Evolutionary conservation across 2,888 invertebrate genomes (phyloP), one percentile per base, ranked within the genome.

Genomic region (Ernsta delagoae): DNA sequence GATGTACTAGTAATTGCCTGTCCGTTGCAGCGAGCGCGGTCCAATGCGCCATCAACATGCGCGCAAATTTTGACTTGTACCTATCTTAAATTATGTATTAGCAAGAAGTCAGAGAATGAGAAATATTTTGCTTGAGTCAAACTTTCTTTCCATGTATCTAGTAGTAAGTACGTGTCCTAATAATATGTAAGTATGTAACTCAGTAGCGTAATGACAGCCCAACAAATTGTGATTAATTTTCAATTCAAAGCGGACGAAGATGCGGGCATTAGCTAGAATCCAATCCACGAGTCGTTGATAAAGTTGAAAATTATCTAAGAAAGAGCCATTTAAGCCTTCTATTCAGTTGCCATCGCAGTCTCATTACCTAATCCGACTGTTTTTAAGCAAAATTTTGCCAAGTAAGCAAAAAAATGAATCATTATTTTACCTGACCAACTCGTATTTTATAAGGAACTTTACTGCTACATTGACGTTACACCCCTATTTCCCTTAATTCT

Each of bases 1-100:
- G 72, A 50, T 63, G 71, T 50, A 24, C 50, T 24, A 16, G 16
- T 73, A 74, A 75, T 75, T 73, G 75, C 73, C 72, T 72, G 75
- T 75, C 73, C 70, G 65, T 59, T 73, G 73, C 76, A 75, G 71
- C 68, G 73, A 64, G 66, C 69, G 59, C 65, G 59, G 16, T 8
- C 24, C 50, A 50, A 48, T 48, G 63, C 65, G 72, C 70, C 71
- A 75, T 70, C 71, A 63, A 72, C 72, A 59, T 36, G 24, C 56
- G 70, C 60, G 66, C 16, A 7, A 63, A 66, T 57, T 57, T 57
- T 31, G 57, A 57, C 62, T 68, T 59, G 8, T 8, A 8, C 41
- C 45, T 3, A 41, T n/a, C n/a, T n/a, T n/a, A n/a, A n/a, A n/a
- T n/a, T n/a, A n/a, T n/a, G n/a, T n/a, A n/a, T n/a, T n/a, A 41